phyloP scores from a whole-genome alignment of 2,888 invertebrate species.

The Meghimatium bilineatum region DNA sequence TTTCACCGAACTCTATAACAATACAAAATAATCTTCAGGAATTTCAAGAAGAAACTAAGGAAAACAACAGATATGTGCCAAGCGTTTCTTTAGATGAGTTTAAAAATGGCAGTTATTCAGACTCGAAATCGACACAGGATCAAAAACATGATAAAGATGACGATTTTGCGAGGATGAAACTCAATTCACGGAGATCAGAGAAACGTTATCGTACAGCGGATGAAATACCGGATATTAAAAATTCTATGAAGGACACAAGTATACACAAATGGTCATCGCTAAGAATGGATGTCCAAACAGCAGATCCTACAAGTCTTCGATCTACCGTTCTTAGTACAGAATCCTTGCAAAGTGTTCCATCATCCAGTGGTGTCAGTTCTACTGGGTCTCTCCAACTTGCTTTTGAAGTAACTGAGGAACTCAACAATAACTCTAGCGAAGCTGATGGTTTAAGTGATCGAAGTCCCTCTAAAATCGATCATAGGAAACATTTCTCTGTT shows the following conservation, averaged over 20 bases:
- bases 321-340: conserved; percentile 75
- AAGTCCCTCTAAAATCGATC: background rate
- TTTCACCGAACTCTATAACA: background rate
- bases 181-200: conserved; percentile 73
- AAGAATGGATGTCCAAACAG: conserved; percentile 77
- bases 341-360: conserved; percentile 77
- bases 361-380: conserved; percentile 75
- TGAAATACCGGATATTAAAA: conserved; percentile 81
- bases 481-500: background rate
- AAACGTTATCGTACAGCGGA: conserved; percentile 83
- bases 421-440: conserved; percentile 39
- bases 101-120: background rate
- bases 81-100: background rate
- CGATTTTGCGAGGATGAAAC: conserved; percentile 53
- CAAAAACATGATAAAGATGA: conserved; percentile 11
- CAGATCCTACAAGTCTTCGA: conserved; percentile 63
- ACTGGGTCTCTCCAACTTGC: conserved; percentile 53
- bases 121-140: background rate
- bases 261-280: conserved; percentile 83
- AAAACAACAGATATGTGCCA: background rate
- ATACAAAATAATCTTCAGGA: background rate
- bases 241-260: conserved; percentile 73
- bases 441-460: background rate
- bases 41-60: background rate
- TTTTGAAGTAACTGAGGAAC: conserved; percentile 66